Base-by-base conservation (phyloP, 1,140 invertebrate species). In the Lordiphosa clarofinis region DNA sequence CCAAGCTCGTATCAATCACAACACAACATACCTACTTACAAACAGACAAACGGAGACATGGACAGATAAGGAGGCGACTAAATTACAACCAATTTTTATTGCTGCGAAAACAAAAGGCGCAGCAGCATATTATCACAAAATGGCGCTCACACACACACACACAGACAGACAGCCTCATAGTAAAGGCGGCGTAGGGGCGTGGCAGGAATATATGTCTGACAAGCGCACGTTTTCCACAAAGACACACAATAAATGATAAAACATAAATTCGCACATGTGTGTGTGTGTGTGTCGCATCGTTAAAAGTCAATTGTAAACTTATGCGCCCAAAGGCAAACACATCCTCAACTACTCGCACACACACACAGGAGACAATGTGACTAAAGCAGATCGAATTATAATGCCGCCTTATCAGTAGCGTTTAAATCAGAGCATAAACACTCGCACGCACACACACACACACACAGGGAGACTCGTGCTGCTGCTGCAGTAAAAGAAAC, bases 301-400 rank as follows among this genome's bases (percentile, higher is more conserved):
- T 86, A 87, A 78, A 76, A 78, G 82, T 76, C 76, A 86, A 86
- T 87, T 87, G 82, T 87, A 87, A 87, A 87, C 69, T 87, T 87
- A 75, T 81, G 73, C 69, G 62, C 63, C 58, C 60, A 52, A 64
- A 72, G 73, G 68, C 72, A 49, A 33, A 39, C 48, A 48, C 44
- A 68, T 46, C 39, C 62, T 40, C 62, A 81, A 84, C 78, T 82
- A 84, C 64, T 67, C 11, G 10, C 13, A 44, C 31, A 60, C 33
- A 47, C 54, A 37, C 49, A 37, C 15, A 59, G 13, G 12, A 21
- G 50, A 36, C 46, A 53, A 52, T 74, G 66, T 56, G 61, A 67
- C 76, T 63, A 48, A 57, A 50, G 64, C 62, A 69, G 78, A 84
- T 84, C 76, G 78, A 82, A 84, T 84, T 82, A 76, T 82, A 82